A percentile compares a stretch with the other conserved stretches of the same genome.
These are phyloP conservation scores for Buathra laborator DNA, from an alignment of 2,888 invertebrate genomes.

Conservation along the genomic window DNA sequence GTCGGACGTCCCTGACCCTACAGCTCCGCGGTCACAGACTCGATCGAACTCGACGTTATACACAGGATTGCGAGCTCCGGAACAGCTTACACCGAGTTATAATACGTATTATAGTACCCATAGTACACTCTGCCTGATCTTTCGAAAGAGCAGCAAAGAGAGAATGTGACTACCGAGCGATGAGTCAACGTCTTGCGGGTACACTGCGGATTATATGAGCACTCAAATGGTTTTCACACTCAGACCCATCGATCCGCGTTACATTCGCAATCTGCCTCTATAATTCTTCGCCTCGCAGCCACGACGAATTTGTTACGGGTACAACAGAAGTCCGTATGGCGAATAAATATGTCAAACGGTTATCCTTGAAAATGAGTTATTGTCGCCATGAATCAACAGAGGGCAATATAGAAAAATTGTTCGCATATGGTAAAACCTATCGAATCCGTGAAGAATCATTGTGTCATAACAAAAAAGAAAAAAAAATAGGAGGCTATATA, in stretches of 20 bases:
- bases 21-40: slow-evolving; percentile 63
- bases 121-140: slow-evolving; percentile 24
- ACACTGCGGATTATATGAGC: slow-evolving; percentile 13
- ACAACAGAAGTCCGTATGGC: slow-evolving; percentile 23
- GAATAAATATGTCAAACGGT: slow-evolving; percentile 46
- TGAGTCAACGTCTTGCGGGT: slow-evolving; percentile 33
- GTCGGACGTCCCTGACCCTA: slow-evolving; percentile 75
- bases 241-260: background rate
- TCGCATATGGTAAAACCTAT: background rate
- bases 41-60: slow-evolving; percentile 64
- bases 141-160: slow-evolving; percentile 27
- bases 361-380: slow-evolving; percentile 46
- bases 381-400: slow-evolving; percentile 47
- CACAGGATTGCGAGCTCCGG: slow-evolving; percentile 40
- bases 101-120: slow-evolving; percentile 16
- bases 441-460: background rate
- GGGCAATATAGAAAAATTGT: background rate
- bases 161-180: slow-evolving; percentile 35
- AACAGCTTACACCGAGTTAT: slow-evolving; percentile 44
- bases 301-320: slow-evolving; percentile 32
- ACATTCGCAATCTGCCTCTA: slow-evolving; percentile 3
- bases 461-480: background rate
- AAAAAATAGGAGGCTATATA: background rate
- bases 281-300: slow-evolving; percentile 16
- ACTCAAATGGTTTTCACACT: slow-evolving; percentile 19